phyloP scores from a whole-genome alignment of 2,797 vertebrate genomes.

The Sphenopsis melanotis region DNA sequence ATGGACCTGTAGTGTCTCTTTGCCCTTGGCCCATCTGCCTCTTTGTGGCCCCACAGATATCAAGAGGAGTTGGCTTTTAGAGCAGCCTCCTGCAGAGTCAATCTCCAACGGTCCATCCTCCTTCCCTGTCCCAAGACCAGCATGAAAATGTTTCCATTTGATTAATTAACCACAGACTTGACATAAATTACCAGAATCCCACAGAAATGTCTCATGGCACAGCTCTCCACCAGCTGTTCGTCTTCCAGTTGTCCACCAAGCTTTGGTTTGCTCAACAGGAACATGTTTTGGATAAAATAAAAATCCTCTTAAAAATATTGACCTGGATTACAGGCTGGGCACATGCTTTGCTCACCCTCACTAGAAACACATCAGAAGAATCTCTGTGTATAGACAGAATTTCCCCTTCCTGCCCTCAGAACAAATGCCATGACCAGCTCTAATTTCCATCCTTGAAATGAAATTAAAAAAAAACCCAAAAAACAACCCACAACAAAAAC shows the following conservation, averaged over 20 bases:
- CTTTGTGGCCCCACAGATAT: accelerated
- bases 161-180: not conserved
- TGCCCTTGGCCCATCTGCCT: not conserved
- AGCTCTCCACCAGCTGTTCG: not conserved
- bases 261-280: not conserved
- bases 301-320: not conserved
- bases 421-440: not conserved
- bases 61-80: not conserved
- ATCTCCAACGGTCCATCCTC: not conserved
- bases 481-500: not conserved
- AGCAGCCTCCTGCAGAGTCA: not conserved
- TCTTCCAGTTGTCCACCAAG: not conserved
- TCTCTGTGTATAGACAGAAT: not conserved
- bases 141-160: not conserved
- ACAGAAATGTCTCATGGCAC: not conserved
- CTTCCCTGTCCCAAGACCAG: not conserved
- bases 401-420: not conserved
- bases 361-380: not conserved
- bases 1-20: not conserved
- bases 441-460: not conserved
- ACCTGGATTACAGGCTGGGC: not conserved
- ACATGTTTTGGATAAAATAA: not conserved
- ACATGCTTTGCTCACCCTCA: not conserved
- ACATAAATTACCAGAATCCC: not conserved
- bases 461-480: not conserved